phyloP scores from a whole-genome alignment of 2,888 invertebrate species.

The Orgyia antiqua region DNA sequence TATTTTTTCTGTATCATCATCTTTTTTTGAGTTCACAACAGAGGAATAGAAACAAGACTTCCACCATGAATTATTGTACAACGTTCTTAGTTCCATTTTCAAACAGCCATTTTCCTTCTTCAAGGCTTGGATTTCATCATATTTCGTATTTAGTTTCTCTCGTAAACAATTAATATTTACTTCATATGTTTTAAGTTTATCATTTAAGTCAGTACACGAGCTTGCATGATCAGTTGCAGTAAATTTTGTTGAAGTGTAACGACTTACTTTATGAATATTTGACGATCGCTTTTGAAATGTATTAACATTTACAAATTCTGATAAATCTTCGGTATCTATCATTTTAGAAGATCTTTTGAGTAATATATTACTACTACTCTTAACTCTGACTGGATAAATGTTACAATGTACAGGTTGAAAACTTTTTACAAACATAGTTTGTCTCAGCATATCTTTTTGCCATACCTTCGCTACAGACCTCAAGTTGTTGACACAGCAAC shows the following conservation, averaged over 20 bases:
- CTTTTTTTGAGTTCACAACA: constrained; percentile 10
- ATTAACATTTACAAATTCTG: constrained; percentile 7
- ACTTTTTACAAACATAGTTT: constrained; percentile 46
- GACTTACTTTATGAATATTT: constrained; percentile 26
- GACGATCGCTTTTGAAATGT: constrained; percentile 4
- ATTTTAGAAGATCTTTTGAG: constrained; percentile 7
- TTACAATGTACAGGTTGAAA: constrained; percentile 16
- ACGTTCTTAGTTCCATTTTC: constrained; percentile 45
- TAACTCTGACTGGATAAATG: neutral
- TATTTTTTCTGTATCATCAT: constrained; percentile 16
- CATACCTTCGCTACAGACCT: constrained; percentile 46
- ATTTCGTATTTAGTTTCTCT: constrained; percentile 36
- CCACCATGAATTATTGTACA: constrained; percentile 30
- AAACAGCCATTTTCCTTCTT: constrained; percentile 47
- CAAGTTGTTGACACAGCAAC: constrained; percentile 31
- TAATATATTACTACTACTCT: neutral
- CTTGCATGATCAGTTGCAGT: constrained; percentile 30
- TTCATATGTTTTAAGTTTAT: constrained; percentile 32
- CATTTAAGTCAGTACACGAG: constrained; percentile 18
- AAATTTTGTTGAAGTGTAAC: constrained; percentile 30
- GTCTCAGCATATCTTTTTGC: constrained; percentile 52
- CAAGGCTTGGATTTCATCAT: constrained; percentile 42
- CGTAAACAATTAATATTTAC: constrained; percentile 38
- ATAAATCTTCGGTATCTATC: constrained; percentile 12
- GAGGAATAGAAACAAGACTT: constrained; percentile 19